A percentile compares a stretch with the other conserved stretches of the same genome.
Conservation (phyloP, 2,888 invertebrate genomes). For the Plusia festucae region DNA sequence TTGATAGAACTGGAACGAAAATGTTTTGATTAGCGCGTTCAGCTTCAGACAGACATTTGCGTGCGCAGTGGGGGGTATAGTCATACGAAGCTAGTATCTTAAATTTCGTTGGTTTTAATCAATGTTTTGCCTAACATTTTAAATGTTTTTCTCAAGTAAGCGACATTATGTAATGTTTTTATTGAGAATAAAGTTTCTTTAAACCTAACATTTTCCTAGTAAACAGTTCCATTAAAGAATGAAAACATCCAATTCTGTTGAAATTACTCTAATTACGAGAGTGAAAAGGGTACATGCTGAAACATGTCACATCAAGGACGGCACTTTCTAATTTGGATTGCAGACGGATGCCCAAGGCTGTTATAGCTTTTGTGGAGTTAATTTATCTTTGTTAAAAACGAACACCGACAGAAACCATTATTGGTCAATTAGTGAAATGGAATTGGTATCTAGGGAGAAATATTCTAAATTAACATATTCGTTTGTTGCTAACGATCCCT, state of each 20-base stretch:
- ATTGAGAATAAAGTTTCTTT: no score
- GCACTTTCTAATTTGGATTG: constrained; percentile 12
- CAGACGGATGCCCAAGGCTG: constrained; percentile 5
- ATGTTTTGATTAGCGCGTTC: not conserved
- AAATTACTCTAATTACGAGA: not conserved
- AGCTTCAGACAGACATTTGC: not conserved
- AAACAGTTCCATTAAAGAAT: not conserved
- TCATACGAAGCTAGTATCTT: not conserved
- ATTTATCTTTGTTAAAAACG: constrained; percentile 23
- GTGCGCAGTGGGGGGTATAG: not conserved
- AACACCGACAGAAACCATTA: constrained; percentile 48
- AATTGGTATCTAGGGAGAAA: constrained; percentile 44
- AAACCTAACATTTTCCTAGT: no score
- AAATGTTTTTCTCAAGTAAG: no score
- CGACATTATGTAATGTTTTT: no score
- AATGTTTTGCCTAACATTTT: not conserved
- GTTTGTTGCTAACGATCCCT: not conserved
- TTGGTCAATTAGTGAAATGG: constrained; percentile 64
- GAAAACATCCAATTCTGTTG: not conserved
- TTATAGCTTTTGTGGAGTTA: constrained; percentile 27
- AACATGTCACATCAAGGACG: not conserved
- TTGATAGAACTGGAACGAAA: not conserved
- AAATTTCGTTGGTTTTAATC: not conserved
- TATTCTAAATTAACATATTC: not conserved
- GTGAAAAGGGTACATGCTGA: not conserved